Evolutionary conservation across 2,888 invertebrate species (phyloP).

Genomic region (Drosophila anomalata): DNA sequence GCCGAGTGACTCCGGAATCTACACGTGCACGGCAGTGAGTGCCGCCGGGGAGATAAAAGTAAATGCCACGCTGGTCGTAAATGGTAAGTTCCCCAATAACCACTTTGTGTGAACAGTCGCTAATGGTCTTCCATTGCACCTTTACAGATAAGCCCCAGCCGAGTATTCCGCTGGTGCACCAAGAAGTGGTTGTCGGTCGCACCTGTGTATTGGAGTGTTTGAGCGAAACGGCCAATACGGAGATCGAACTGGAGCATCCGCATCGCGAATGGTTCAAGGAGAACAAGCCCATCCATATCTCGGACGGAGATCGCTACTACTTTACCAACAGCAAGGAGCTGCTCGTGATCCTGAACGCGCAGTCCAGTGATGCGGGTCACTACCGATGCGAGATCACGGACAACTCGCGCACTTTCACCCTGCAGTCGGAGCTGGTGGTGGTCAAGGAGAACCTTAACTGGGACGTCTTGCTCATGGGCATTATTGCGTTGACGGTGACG

Average conservation of each 20-base stretch:
- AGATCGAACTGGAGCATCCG: conserved; percentile 86
- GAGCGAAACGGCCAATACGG: conserved; percentile 87
- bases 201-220: conserved; percentile 93
- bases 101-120: background rate
- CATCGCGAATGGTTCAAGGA: conserved; percentile 91
- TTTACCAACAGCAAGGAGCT: conserved; percentile 94
- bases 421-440: conserved; percentile 76
- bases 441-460: conserved; percentile 74
- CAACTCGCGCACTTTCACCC: conserved; percentile 77
- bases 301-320: conserved; percentile 89
- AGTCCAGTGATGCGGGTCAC: conserved; percentile 90
- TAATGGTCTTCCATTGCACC: background rate
- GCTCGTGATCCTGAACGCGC: conserved; percentile 93
- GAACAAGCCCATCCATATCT: conserved; percentile 87
- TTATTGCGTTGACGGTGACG: conserved; percentile 94
- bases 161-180: conserved; percentile 88
- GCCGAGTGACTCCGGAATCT: conserved; percentile 94
- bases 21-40: conserved; percentile 96
- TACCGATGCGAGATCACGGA: conserved; percentile 97
- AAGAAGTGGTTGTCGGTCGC: conserved; percentile 91
- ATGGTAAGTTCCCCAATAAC: conserved; percentile 68
- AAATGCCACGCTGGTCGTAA: conserved; percentile 93
- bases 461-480: conserved; percentile 87
- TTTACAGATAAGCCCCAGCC: conserved; percentile 91
- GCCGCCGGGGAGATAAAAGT: conserved; percentile 93